phyloP scores from a whole-genome alignment of 2,113 vertebrate genomes.

The Drymodes brunneopygia region DNA sequence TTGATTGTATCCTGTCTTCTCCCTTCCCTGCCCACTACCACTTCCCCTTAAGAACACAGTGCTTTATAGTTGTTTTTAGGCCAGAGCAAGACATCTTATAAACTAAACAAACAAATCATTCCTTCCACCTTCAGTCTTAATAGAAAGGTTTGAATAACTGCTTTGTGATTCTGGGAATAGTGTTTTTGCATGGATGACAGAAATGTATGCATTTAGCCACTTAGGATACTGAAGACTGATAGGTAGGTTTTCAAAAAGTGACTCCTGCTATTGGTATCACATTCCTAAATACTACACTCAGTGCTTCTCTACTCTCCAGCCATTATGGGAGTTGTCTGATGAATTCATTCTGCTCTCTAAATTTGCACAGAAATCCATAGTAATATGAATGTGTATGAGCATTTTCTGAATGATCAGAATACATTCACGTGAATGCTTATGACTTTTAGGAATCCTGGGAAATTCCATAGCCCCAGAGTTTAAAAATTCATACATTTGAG shows the following conservation, averaged over 20 bases:
- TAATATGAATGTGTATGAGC: background rate
- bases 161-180: background rate
- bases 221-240: background rate
- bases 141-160: background rate
- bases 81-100: no score
- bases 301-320: background rate
- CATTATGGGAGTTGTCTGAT: background rate
- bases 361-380: background rate
- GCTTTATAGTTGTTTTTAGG: no score
- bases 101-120: no score
- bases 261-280: background rate
- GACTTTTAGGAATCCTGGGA: background rate
- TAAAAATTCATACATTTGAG: constrained; percentile 18
- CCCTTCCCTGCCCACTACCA: no score
- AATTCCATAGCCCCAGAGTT: background rate
- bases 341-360: background rate
- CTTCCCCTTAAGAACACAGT: no score
- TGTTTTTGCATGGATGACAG: background rate
- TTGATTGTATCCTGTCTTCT: no score
- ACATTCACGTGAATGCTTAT: background rate
- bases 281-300: background rate
- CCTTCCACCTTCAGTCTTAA: no score
- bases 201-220: background rate
- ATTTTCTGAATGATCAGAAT: background rate
- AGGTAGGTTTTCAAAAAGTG: background rate